These are phyloP conservation scores for Drosophila kepulauana DNA, from an alignment of 1,140 invertebrate species.

Conservation along the genomic window DNA sequence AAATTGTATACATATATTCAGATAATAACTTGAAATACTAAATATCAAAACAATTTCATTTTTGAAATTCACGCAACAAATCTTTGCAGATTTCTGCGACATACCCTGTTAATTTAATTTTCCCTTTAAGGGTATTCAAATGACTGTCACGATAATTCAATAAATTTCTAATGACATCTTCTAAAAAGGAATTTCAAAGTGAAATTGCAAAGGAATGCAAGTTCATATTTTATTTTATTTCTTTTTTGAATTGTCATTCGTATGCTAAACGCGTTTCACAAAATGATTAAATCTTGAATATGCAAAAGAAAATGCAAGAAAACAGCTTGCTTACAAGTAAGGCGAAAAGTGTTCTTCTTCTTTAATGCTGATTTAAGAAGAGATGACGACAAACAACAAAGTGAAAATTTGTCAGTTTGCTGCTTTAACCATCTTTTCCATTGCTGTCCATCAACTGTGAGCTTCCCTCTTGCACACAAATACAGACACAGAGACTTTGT, in stretches of 20 bases:
- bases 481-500: neutral
- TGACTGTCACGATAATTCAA: slow-evolving; percentile 18
- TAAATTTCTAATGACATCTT: slow-evolving; percentile 26
- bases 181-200: slow-evolving; percentile 1
- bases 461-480: too few relatives aligned
- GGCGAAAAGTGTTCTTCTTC: neutral
- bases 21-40: too few relatives aligned
- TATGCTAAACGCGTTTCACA: neutral
- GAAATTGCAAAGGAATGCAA: slow-evolving; percentile 4
- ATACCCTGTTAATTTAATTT: neutral
- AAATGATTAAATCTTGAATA: slow-evolving; percentile 18
- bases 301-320: slow-evolving; percentile 9
- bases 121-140: neutral
- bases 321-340: neutral
- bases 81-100: neutral
- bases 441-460: slow-evolving; percentile 1
- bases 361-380: slow-evolving; percentile 2
- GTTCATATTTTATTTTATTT: neutral
- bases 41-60: too few relatives aligned
- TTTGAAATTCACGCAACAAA: too few relatives aligned
- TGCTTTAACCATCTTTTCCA: slow-evolving; percentile 16
- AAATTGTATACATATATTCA: too few relatives aligned
- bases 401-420: slow-evolving; percentile 20
- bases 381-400: neutral
- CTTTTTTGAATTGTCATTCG: neutral